Evolutionary conservation across 2,888 invertebrate genomes (phyloP), one percentile per base, ranked within the genome.

Genomic region (Bhutanitis thaidina): DNA sequence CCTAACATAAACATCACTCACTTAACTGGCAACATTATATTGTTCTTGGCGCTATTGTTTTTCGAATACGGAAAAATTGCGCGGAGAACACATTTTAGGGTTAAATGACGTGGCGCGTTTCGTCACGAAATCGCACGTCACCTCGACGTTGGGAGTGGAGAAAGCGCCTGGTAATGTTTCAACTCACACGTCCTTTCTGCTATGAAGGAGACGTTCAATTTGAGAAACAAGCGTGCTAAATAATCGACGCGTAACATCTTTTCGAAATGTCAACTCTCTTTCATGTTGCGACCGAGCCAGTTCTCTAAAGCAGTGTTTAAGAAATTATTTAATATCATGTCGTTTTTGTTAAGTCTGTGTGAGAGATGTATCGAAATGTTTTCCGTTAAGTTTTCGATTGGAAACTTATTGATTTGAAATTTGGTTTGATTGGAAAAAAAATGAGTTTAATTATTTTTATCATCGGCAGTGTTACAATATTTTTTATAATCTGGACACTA

Each of bases 41-140:
- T 40, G 39, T 47, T 40, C 47, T 32, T 25, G 13, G n/a, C n/a
- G 38, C 25, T 13, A 39, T 47, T 47, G 47, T 47, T 47, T 47
- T 34, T 32, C 39, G 25, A 40, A 27, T 39, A 27, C 47, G 34
- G 38, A 47, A 46, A 47, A 16, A 40, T 29, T 32, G 10, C 14
- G 30, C 13, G 30, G 32, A 20, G 43, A 43, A 25, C 12, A 37
- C 37, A 37, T 37, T 37, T 37, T 37, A 35, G 43, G 34, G 34
- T 34, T 34, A 34, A 34, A 34, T 34, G 34, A 38, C 38, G 38
- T 47, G 13, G 38, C 38, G 29, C 16, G 38, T 20, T 30, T 13
- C 38, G 32, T 30, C 12, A 39, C 20, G 30, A 38, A 47, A 39
- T 20, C n/a, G 12, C 34, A 13, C 46, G 46, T 47, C 46, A 47